phyloP scores from a whole-genome alignment of 2,113 vertebrate genomes.

The Prionailurus bengalensis region DNA sequence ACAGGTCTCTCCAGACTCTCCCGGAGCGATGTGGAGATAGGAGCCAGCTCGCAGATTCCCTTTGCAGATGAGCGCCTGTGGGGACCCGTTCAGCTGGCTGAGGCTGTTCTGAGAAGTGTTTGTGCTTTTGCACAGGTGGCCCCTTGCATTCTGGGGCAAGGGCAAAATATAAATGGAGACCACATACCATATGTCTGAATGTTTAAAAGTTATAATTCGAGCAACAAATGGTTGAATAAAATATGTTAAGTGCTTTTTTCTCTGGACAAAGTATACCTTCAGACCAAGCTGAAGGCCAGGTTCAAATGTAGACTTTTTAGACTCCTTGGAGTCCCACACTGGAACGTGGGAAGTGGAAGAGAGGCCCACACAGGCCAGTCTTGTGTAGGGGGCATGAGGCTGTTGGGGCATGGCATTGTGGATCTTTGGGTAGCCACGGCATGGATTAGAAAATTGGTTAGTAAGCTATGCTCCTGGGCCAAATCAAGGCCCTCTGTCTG shows the following conservation, averaged over 20 bases:
- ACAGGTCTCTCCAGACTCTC: neutral
- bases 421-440: neutral
- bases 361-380: neutral
- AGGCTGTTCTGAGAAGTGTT: neutral
- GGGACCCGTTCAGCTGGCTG: neutral
- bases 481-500: neutral
- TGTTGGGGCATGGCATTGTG: neutral
- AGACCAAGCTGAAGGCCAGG: neutral
- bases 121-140: neutral
- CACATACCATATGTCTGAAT: neutral
- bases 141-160: neutral
- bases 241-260: neutral
- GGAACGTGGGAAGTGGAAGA: neutral
- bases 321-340: neutral
- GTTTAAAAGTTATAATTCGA: neutral
- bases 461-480: neutral
- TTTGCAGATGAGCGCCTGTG: neutral
- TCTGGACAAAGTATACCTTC: neutral
- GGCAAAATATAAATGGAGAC: neutral
- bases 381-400: neutral
- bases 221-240: neutral
- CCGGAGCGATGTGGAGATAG: neutral
- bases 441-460: neutral
- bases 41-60: neutral
- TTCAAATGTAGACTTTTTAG: neutral